Evolutionary conservation across 2,797 vertebrate genomes (phyloP).

Genomic region (Peromyscus aztecus): DNA sequence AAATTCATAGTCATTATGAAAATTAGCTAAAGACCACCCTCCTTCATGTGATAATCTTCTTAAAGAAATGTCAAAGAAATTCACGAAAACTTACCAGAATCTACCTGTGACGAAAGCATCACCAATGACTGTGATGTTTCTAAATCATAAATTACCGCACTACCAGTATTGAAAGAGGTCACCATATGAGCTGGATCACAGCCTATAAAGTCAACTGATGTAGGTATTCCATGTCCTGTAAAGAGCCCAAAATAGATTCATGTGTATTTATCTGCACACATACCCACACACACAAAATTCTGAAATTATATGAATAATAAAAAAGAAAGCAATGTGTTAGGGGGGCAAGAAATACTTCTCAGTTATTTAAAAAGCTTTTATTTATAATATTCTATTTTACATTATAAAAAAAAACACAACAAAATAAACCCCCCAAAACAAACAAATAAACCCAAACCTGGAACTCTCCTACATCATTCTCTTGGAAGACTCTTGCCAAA

Average conservation of each 20-base stretch:
- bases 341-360: neutral
- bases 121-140: constrained; percentile 95
- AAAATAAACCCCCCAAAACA: neutral
- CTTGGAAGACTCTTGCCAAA: neutral
- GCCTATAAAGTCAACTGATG: constrained; percentile 96
- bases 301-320: constrained; percentile 45
- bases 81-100: constrained; percentile 91
- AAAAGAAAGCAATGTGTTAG: constrained; percentile 44
- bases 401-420: constrained; percentile 29
- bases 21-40: constrained; percentile 16
- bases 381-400: constrained; percentile 45
- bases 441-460: neutral
- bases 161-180: constrained; percentile 94
- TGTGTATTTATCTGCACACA: neutral
- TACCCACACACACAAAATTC: neutral
- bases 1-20: constrained; percentile 39
- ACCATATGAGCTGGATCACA: constrained; percentile 98
- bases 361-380: constrained; percentile 27
- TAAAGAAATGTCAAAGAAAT: constrained; percentile 50
- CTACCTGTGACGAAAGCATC: constrained; percentile 94
- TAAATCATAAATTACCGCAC: constrained; percentile 96
- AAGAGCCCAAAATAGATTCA: constrained; percentile 46
- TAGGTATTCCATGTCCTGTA: constrained; percentile 95
- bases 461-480: constrained; percentile 17
- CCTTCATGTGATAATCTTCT: constrained; percentile 15